phyloP scores from a whole-genome alignment of 2,888 invertebrate genomes.

The Nephrotoma appendiculata region DNA sequence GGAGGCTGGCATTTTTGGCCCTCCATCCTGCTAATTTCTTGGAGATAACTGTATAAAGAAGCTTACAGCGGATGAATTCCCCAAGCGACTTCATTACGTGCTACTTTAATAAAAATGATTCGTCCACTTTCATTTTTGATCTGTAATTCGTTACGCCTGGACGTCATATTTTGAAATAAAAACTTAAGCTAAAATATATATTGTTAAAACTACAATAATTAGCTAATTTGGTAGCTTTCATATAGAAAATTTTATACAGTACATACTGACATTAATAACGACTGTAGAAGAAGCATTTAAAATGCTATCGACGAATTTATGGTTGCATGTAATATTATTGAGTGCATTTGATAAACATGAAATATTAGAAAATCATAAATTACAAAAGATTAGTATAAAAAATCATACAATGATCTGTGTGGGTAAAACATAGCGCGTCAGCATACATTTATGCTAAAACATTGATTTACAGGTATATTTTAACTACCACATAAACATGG shows the following conservation, averaged over 20 bases:
- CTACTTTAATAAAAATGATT: no score
- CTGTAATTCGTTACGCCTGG: not conserved
- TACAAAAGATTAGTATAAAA: not conserved
- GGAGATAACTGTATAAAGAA: no score
- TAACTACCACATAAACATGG: not conserved
- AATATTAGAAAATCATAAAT: not conserved
- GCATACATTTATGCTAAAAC: not conserved
- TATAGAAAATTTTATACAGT: not conserved
- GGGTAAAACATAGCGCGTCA: not conserved
- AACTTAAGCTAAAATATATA: not conserved
- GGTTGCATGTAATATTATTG: not conserved
- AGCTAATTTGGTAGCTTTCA: not conserved
- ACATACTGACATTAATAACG: not conserved
- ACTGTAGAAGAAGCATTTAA: not conserved
- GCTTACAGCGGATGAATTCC: no score
- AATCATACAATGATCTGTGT: not conserved
- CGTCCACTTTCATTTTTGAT: no score
- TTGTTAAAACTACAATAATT: not conserved
- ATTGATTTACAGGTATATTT: not conserved
- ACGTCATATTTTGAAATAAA: not conserved
- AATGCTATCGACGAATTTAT: not conserved
- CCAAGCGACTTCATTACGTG: no score
- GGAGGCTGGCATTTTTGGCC: no score
- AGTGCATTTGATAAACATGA: not conserved
- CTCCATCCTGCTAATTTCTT: no score